phyloP scores from a whole-genome alignment of 2,888 invertebrate species.

The Papilio gigon region DNA sequence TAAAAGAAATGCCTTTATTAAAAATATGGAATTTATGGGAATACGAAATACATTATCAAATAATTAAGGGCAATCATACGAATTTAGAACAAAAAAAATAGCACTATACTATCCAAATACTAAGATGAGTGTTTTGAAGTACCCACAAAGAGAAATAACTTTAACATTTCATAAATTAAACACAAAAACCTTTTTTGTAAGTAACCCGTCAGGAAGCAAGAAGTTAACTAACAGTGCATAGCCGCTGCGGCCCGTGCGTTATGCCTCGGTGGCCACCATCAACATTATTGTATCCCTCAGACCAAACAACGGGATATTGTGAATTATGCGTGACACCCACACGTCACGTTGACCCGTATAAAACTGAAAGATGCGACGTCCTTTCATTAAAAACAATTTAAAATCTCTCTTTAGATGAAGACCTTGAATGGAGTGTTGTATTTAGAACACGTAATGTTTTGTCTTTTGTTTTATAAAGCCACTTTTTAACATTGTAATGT shows the following conservation, averaged over 20 bases:
- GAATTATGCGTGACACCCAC: slow-evolving; percentile 75
- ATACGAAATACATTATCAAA: not conserved
- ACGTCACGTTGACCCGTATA: slow-evolving; percentile 48
- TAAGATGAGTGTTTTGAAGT: not conserved
- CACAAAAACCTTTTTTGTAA: slow-evolving; percentile 11
- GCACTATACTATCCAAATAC: not conserved
- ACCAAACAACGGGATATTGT: slow-evolving; percentile 74
- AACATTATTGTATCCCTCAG: slow-evolving; percentile 63
- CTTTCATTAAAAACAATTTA: slow-evolving; percentile 30
- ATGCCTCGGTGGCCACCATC: slow-evolving; percentile 65
- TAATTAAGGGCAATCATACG: no score
- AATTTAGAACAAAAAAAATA: no score
- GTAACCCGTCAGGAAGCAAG: slow-evolving; percentile 53
- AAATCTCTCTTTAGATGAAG: not conserved
- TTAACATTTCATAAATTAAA: not conserved
- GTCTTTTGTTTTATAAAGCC: not conserved
- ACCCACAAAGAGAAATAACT: not conserved
- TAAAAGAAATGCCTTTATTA: not conserved
- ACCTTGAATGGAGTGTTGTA: not conserved
- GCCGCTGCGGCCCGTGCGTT: slow-evolving; percentile 54
- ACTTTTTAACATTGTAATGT: not conserved
- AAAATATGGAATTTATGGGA: not conserved
- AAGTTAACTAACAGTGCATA: slow-evolving; percentile 54
- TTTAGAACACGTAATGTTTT: not conserved
- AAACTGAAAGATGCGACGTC: slow-evolving; percentile 32